Evolutionary conservation across 2,797 vertebrate genomes (phyloP), one percentile per base, ranked within the genome.

Genomic region (Cyprinodon diabolis): DNA sequence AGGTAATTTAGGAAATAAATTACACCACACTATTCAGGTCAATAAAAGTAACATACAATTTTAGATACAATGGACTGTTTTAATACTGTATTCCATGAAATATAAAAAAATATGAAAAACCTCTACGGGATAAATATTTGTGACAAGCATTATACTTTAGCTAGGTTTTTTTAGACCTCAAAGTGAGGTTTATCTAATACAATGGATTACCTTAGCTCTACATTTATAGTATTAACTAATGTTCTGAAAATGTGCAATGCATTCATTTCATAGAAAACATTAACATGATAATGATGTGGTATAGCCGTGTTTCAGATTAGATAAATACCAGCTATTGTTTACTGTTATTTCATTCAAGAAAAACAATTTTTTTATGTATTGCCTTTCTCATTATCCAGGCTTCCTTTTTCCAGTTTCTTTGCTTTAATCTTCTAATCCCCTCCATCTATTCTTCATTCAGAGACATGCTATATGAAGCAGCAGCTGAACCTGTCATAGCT

Each of bases 401-500:
- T 35, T 4, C 68, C 63, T 72, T 77, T 66, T 79, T 74, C 47
- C 62, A 58, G 65, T 66, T 37, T 60, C 12, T 69, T 60, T 43
- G 45, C 65, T 77, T 84, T 55, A 55, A 75, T 79, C 35, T 82
- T 60, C 71, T 30, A 70, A 65, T 72, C 65, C 47, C 49, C 66
- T 54, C 54, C 3, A 23, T 49, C 66, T 49, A 68, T 57, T 43
- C 49, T 67, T 78, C 47, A 35, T 76, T 82, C 66, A 84, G 66
- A 78, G 77, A 68, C 60, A 54, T 11, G 0, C 67, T 83, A 76
- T 82, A 86, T 77, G 75, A 77, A 82, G 47, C 21, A 72, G 76
- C 74, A 89, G 69, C 76, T 67, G 71, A 86, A 80, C 52, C 81
- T 82, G 68, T 72, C 82, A 81, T 40, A 30, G 68, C 72, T 66